Evolutionary conservation across 2,888 invertebrate genomes (phyloP), one percentile per base, ranked within the genome.

Genomic region (Meteorus colon): DNA sequence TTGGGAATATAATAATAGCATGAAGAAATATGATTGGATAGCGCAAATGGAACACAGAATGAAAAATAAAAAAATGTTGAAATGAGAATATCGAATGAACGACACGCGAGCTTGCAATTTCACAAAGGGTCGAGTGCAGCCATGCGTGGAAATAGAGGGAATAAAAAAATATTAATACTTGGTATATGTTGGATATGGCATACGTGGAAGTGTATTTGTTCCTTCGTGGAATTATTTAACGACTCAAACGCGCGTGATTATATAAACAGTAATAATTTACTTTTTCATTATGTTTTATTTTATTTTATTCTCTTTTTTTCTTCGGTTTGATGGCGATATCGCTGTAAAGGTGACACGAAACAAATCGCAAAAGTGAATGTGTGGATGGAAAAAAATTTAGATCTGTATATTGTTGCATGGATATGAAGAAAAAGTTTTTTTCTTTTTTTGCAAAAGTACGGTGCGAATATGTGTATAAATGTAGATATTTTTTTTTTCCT

Each of bases 171-270:
- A 48, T n/a, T 48, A 48, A 16, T 67, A 66, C 41, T 41, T 41
- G 41, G 41, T 41, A 41, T 41, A 41, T 41, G 41, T 41, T 41
- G 41, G 10, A n/a, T 48, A 48, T n/a, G n/a, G 16, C 48, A 55
- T 55, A 55, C 69, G 37, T 45, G 62, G 62, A 74, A 72, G 67
- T 60, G 70, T 69, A 68, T 78, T 78, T 73, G 75, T 76, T 78
- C 27, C 73, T 78, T 78, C 71, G 69, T 70, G 63, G 71, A 73
- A 76, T 75, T 78, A 76, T 65, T 60, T 71, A 78, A 78, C 73
- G 74, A 78, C 8, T 55, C 19, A 19, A n/a, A 19, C 4, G 6
- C 19, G 19, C 55, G 55, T 55, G 19, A 19, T 55, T 55, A 19
- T 24, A 55, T 24, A 5, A 2, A 55, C 2, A 6, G n/a, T 19